These are phyloP conservation scores for Stenopsyche tienmushanensis DNA, from an alignment of 1,140 invertebrate species.

Conservation along the genomic window DNA sequence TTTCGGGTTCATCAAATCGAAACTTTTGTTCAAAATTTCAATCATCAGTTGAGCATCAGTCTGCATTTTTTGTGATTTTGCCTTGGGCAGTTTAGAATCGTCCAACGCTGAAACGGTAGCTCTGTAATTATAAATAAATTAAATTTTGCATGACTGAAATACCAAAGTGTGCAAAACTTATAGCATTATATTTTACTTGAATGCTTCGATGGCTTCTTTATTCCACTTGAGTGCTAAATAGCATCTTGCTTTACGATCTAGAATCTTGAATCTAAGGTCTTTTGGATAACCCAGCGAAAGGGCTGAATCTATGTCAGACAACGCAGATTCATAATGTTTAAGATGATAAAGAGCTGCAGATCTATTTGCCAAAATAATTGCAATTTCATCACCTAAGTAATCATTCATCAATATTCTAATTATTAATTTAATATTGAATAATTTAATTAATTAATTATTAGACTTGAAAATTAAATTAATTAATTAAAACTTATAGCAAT, in stretches of 20 bases:
- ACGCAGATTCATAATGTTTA: slow-evolving; percentile 64
- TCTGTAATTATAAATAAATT: slow-evolving; percentile 43
- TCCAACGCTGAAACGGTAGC: slow-evolving; percentile 65
- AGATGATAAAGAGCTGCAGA: slow-evolving; percentile 85
- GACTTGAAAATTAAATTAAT: slow-evolving; percentile 21
- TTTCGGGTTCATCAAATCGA: slow-evolving; percentile 47
- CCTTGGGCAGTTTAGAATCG: slow-evolving; percentile 62
- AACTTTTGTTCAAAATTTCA: slow-evolving; percentile 63
- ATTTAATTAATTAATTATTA: slow-evolving; percentile 9
- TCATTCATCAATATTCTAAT: slow-evolving; percentile 12
- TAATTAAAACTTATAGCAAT: slow-evolving; percentile 8
- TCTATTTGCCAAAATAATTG: slow-evolving; percentile 81
- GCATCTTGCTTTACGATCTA: slow-evolving; percentile 75
- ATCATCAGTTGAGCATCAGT: slow-evolving; percentile 72
- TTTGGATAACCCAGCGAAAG: slow-evolving; percentile 71
- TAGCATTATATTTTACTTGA: too few relatives aligned
- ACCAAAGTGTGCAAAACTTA: not conserved
- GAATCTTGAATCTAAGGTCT: slow-evolving; percentile 73
- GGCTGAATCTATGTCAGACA: slow-evolving; percentile 72
- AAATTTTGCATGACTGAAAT: not conserved
- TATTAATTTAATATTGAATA: slow-evolving; percentile 3
- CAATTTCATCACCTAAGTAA: slow-evolving; percentile 60
- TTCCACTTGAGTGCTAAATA: slow-evolving; percentile 71
- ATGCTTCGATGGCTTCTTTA: slow-evolving; percentile 65
- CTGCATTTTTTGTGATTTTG: slow-evolving; percentile 65